Percentiles rank a stretch among this genome's conserved stretches.
phyloP scores from a whole-genome alignment of 1,140 invertebrate genomes.

The Penaeus chinensis region DNA sequence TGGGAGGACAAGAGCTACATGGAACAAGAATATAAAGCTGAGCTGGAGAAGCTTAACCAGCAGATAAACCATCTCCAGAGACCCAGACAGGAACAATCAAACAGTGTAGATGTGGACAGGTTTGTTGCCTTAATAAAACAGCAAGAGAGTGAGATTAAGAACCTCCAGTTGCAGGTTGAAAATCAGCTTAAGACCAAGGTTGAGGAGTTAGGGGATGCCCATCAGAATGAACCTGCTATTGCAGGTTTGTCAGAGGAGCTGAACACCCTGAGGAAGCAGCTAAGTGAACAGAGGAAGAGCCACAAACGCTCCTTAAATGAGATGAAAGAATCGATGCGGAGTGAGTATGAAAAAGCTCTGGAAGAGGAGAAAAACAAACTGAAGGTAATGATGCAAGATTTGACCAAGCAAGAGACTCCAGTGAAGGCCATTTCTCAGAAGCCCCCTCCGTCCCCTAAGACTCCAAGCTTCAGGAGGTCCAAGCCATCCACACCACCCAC shows the following conservation, averaged over 20 bases:
- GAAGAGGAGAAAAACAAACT: slow-evolving; percentile 33
- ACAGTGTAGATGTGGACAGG: slow-evolving; percentile 10
- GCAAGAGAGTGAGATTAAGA: slow-evolving; percentile 38
- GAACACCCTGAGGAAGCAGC: slow-evolving; percentile 31
- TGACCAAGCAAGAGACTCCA: slow-evolving; percentile 31
- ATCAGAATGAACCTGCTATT: slow-evolving; percentile 10
- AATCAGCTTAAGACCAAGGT: slow-evolving; percentile 12
- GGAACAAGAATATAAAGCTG: slow-evolving; percentile 30
- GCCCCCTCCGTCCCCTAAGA: slow-evolving; percentile 40
- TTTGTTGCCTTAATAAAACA: slow-evolving; percentile 19
- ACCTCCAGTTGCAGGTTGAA: slow-evolving; percentile 27
- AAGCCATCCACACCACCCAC: slow-evolving; percentile 27
- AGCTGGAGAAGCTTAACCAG: slow-evolving; percentile 35
- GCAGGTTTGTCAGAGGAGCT: slow-evolving; percentile 38
- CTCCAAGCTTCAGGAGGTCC: neutral
- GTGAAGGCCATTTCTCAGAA: slow-evolving; percentile 23
- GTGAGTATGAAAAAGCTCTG: slow-evolving; percentile 35
- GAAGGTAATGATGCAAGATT: slow-evolving; percentile 41
- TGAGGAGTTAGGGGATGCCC: neutral
- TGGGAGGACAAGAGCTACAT: slow-evolving; percentile 44
- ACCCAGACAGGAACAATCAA: neutral
- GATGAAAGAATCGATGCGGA: slow-evolving; percentile 36
- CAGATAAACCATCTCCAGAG: slow-evolving; percentile 38
- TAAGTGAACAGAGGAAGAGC: slow-evolving; percentile 31
- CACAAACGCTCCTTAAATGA: slow-evolving; percentile 38